Percentiles rank a stretch among this genome's conserved stretches.
phyloP scores from a whole-genome alignment of 2,888 invertebrate species.

The Aphidius colemani region DNA sequence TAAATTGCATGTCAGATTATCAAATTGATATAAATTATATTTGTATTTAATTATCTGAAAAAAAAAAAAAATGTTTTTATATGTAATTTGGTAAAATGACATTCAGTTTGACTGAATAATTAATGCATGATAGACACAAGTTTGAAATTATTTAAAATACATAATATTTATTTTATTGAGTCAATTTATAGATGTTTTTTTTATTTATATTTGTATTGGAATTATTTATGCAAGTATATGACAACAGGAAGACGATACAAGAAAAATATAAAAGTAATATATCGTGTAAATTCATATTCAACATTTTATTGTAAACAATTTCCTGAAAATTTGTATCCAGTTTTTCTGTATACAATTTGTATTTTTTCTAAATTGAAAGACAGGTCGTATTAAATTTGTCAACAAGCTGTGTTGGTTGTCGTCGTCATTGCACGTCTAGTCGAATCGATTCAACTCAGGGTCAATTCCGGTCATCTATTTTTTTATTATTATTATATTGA shows the following conservation, averaged over 20 bases:
- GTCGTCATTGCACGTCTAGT: constrained; percentile 24
- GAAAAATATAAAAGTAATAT: neutral
- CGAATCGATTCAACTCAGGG: constrained; percentile 25
- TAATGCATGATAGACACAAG: constrained; percentile 58
- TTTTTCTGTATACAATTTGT: neutral
- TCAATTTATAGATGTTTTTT: constrained; percentile 21
- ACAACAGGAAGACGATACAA: neutral
- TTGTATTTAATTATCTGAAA: neutral
- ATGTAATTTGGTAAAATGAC: constrained; percentile 32
- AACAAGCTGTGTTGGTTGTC: constrained; percentile 19
- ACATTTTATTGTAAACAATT: constrained; percentile 5
- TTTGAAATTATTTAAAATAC: constrained; percentile 48
- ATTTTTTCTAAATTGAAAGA: constrained; percentile 12
- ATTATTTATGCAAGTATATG: constrained; percentile 2
- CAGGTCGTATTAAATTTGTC: constrained; percentile 26
- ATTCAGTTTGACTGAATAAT: constrained; percentile 37
- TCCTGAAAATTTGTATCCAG: constrained; percentile 7
- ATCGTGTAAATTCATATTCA: too few relatives aligned
- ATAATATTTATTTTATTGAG: constrained; percentile 26
- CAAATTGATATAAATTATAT: neutral
- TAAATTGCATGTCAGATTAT: constrained; percentile 11
- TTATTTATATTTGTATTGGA: constrained; percentile 15
- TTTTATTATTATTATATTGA: too few relatives aligned
- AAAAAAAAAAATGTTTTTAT: too few relatives aligned
- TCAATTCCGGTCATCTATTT: constrained; percentile 21